Conservation (phyloP, 2,113 vertebrate genomes). For the Nycticryphes semicollaris region DNA sequence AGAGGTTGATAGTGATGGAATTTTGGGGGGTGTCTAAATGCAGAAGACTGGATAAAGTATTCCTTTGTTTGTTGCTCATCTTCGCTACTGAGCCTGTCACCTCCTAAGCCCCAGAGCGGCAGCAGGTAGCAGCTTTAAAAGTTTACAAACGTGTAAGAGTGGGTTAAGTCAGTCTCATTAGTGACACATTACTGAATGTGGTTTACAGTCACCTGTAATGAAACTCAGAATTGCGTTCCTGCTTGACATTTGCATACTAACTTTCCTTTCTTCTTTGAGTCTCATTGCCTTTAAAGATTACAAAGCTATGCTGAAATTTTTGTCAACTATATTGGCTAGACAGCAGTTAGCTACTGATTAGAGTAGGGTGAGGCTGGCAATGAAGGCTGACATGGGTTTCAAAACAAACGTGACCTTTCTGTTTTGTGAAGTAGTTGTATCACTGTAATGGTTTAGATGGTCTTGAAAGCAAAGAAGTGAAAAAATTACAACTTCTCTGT, state of each 20-base stretch:
- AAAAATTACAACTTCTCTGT: neutral
- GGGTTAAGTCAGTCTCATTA: neutral
- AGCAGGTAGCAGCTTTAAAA: neutral
- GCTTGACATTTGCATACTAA: neutral
- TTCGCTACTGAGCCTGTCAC: neutral
- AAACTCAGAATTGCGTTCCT: neutral
- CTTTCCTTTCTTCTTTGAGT: neutral
- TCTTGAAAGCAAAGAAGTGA: neutral
- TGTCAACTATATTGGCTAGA: neutral
- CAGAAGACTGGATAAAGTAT: neutral
- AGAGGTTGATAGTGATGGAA: neutral
- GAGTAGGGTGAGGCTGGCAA: neutral
- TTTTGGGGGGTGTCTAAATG: neutral
- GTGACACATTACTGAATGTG: neutral
- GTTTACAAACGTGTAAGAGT: neutral
- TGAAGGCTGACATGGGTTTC: neutral
- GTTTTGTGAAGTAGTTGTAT: neutral
- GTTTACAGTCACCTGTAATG: accelerated
- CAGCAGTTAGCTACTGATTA: neutral
- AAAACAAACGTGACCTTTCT: neutral
- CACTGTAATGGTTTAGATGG: neutral
- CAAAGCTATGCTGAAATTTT: neutral
- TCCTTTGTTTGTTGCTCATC: neutral
- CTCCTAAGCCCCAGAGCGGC: neutral
- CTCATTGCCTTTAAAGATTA: neutral